Base-by-base conservation (phyloP, 1,140 invertebrate genomes). In the Bombyx mori region DNA sequence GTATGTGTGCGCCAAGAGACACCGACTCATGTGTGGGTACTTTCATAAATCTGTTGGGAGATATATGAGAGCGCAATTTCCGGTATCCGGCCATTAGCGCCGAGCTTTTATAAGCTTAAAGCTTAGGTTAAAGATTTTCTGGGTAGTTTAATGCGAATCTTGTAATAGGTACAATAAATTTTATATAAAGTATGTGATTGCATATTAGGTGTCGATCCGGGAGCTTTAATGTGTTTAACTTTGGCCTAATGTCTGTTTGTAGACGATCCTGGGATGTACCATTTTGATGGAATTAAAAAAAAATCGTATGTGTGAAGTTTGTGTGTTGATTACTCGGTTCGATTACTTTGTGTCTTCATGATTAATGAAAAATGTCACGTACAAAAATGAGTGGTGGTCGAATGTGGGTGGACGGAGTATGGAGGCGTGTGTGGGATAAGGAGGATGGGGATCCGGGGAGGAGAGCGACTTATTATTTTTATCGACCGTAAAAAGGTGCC, bases 61-160 rank as follows among this genome's bases (percentile, higher is more conserved):
- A 93, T 93, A 93, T 93, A 93, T 93, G 92, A 92, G 92, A 91
- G 92, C 92, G 93, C 92, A 93, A 93, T 93, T 93, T 93, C 92
- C 92, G 91, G 92, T 92, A 93, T 93, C 92, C 92, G 92, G 92
- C 92, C 92, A 93, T 93, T 93, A 93, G 92, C 91, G 91, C 88
- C 84, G 86, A 88, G 88, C 88, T 89, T 89, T 89, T 89, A 89
- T 89, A 89, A 89, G 88, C 86, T 89, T 89, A 89, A 86, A 89
- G 84, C 88, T 88, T 86, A 86, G 86, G 88, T 89, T 89, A 89
- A 89, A 89, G 88, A 89, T 89, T 89, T 90, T 89, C 89, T 87
- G 84, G 84, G 84, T 87, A 87, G 81, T 87, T 87, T 85, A 84
- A 85, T 87, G 80, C 76, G 84, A 87, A 87, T 87, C 84, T 87